Percentiles rank a stretch among this genome's conserved stretches.
phyloP scores from a whole-genome alignment of 1,140 invertebrate species.

The Phymastichus coffea region DNA sequence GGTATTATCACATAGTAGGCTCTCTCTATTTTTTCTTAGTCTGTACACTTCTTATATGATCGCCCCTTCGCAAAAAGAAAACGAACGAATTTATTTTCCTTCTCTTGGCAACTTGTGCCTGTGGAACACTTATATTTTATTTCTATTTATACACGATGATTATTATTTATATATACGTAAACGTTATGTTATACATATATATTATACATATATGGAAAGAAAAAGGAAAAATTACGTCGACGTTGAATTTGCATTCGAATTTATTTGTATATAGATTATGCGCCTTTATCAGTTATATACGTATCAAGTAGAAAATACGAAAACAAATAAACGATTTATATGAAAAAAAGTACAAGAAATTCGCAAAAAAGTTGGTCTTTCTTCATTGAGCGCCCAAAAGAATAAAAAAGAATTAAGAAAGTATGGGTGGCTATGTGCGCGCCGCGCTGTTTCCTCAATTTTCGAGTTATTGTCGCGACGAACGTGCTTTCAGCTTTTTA shows the following conservation, averaged over 20 bases:
- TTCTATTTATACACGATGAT: slow-evolving; percentile 25
- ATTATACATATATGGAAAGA: slow-evolving; percentile 9
- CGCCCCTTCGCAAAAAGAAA: not conserved
- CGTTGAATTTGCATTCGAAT: slow-evolving; percentile 32
- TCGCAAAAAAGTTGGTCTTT: slow-evolving; percentile 33
- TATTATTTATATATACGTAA: slow-evolving; percentile 30
- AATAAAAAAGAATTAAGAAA: slow-evolving; percentile 31
- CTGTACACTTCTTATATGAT: slow-evolving; percentile 7
- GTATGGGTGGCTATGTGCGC: slow-evolving; percentile 51
- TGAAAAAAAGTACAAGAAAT: slow-evolving; percentile 38
- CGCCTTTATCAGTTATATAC: slow-evolving; percentile 27
- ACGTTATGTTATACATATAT: slow-evolving; percentile 25
- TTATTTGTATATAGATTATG: slow-evolving; percentile 34
- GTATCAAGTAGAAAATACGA: slow-evolving; percentile 24
- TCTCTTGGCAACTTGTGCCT: slow-evolving; percentile 56
- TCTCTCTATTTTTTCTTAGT: slow-evolving; percentile 31
- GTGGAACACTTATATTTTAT: slow-evolving; percentile 53
- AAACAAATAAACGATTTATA: slow-evolving; percentile 54
- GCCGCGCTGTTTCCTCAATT: slow-evolving; percentile 45
- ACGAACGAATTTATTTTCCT: slow-evolving; percentile 17
- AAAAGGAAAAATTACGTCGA: slow-evolving; percentile 19
- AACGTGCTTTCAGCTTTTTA: slow-evolving; percentile 18
- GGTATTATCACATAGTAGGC: slow-evolving; percentile 26
- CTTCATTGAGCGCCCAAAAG: not conserved
- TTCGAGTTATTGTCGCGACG: slow-evolving; percentile 20